phyloP scores from a whole-genome alignment of 92 coral and sea anemone species.

The Nematostella vectensis region DNA sequence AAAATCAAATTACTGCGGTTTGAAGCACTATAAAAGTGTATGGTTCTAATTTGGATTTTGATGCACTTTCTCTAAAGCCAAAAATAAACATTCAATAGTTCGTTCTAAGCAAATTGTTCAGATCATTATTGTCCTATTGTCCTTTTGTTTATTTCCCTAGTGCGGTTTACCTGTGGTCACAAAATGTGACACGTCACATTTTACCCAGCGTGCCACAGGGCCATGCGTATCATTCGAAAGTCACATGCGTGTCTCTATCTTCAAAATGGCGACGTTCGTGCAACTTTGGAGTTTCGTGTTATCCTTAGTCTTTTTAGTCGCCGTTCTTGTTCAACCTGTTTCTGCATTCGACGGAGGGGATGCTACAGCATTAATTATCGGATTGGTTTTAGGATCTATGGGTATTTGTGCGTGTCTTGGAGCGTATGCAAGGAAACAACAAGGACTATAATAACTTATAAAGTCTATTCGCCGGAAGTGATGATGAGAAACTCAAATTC shows the following conservation, averaged over 20 bases:
- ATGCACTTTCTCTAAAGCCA: too few species aligned
- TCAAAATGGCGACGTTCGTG: conserved; percentile 53
- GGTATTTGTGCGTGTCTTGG: conserved; percentile 98
- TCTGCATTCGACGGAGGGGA: conserved; percentile 98
- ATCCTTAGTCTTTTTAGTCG: conserved; percentile 42
- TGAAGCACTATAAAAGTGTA: too few species aligned
- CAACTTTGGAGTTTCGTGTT: conserved; percentile 4
- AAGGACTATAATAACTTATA: conserved; percentile 44
- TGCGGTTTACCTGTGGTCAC: conserved; percentile 7
- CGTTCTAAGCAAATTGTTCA: too few species aligned
- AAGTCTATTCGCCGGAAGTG: too few species aligned
- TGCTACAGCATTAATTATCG: conserved; percentile 91
- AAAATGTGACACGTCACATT: conserved; percentile 13
- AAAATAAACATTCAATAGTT: too few species aligned
- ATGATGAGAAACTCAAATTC: too few species aligned
- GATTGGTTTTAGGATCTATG: conserved; percentile 93
- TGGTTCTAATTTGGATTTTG: too few species aligned
- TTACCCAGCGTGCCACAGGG: conserved; percentile 10
- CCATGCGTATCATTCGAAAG: conserved; percentile 13
- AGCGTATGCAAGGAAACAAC: conserved; percentile 94
- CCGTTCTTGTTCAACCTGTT: conserved; percentile 72
- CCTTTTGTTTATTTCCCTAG: too few species aligned
- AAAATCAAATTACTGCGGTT: too few species aligned
- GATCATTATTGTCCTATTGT: too few species aligned
- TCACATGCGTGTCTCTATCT: conserved; percentile 32